phyloP scores from a whole-genome alignment of 2,888 invertebrate species.

The Argynnis bischoffii region DNA sequence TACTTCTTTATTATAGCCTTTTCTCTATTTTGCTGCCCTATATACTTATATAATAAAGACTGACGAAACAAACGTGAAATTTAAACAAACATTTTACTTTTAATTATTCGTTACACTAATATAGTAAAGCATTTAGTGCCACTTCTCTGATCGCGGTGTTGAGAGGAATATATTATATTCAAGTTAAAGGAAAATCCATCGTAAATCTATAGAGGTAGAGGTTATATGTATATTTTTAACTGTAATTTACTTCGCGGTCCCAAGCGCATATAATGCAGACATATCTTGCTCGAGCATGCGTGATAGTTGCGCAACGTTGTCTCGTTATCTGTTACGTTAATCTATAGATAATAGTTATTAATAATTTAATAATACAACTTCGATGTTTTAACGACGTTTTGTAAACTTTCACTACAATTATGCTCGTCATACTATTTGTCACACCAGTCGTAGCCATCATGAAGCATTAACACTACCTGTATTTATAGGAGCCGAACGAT shows the following conservation, averaged over 20 bases:
- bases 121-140: constrained; percentile 24
- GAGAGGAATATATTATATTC: constrained; percentile 18
- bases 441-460: neutral
- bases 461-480: neutral
- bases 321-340: constrained; percentile 38
- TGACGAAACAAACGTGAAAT: neutral
- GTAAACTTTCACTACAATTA: constrained; percentile 30
- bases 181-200: constrained; percentile 28
- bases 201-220: constrained; percentile 23
- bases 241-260: constrained; percentile 43
- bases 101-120: constrained; percentile 30
- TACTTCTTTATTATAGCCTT: no score
- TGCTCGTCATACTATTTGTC: constrained; percentile 7
- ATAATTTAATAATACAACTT: constrained; percentile 33
- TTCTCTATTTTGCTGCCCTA: no score
- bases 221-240: constrained; percentile 17
- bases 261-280: constrained; percentile 44
- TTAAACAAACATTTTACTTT: constrained; percentile 1
- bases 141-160: constrained; percentile 20
- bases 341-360: constrained; percentile 34
- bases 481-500: no score
- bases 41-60: no score
- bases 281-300: constrained; percentile 44
- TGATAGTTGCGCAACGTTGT: constrained; percentile 44
- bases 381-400: constrained; percentile 20